Evolutionary conservation across 37 sponge, comb jelly and placozoan species (phyloP).

Genomic region (Tethya wilhelma): DNA sequence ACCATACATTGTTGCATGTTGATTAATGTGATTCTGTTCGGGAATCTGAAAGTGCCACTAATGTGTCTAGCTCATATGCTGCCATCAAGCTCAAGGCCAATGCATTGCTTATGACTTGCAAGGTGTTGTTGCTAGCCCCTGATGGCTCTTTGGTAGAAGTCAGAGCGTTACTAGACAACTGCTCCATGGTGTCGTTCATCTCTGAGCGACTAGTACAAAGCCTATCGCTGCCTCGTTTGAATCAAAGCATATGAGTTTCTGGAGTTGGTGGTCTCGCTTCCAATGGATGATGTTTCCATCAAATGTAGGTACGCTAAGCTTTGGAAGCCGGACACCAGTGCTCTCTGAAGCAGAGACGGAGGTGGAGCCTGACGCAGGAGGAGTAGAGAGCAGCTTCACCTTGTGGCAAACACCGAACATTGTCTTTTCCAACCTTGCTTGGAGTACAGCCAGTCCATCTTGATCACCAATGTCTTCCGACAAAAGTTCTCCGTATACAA

Average conservation of each 20-base stretch:
- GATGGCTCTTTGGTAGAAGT: conserved; percentile 54
- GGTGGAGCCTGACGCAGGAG: background rate
- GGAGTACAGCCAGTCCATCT: conserved; percentile 23
- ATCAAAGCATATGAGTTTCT: conserved; percentile 34
- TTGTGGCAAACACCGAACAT: conserved; percentile 15
- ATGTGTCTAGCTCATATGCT: conserved; percentile 15
- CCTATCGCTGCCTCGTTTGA: conserved; percentile 24
- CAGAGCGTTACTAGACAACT: conserved; percentile 46
- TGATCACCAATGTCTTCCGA: conserved; percentile 23
- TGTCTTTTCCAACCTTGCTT: conserved; percentile 13
- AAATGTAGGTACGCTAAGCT: conserved; percentile 40
- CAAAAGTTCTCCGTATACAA: conserved; percentile 33
- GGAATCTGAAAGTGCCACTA: background rate
- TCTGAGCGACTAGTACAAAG: conserved; percentile 39
- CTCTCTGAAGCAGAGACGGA: conserved; percentile 13
- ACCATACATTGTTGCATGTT: too few relatives aligned
- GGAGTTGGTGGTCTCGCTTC: conserved; percentile 37
- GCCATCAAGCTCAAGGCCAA: conserved; percentile 19
- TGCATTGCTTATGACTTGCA: conserved; percentile 46
- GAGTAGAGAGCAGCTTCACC: conserved; percentile 10
- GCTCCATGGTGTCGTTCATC: conserved; percentile 24
- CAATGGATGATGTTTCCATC: conserved; percentile 54
- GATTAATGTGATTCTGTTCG: conserved; percentile 1
- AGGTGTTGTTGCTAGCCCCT: conserved; percentile 22
- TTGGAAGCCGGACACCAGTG: conserved; percentile 45